Evolutionary conservation across 2,888 invertebrate genomes (phyloP).

Genomic region (Choreutis nemorana): DNA sequence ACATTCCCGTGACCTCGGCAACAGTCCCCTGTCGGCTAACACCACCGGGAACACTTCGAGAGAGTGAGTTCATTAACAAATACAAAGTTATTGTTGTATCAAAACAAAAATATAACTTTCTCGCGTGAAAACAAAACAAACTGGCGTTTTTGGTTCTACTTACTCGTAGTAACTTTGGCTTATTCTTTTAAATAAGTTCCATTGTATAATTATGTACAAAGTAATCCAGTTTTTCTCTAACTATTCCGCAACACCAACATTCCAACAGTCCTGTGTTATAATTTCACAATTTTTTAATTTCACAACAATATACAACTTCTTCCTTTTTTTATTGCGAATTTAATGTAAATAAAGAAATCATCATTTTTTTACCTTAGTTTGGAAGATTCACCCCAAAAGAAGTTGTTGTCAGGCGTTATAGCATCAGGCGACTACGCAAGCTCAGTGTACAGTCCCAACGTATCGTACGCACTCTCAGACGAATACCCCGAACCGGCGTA

Average conservation of each 20-base stretch:
- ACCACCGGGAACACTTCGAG: slow-evolving; percentile 43
- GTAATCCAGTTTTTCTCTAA: too few species aligned
- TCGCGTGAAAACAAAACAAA: neutral
- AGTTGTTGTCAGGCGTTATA: slow-evolving; percentile 37
- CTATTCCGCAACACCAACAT: too few species aligned
- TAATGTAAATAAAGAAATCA: too few species aligned
- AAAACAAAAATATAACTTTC: neutral
- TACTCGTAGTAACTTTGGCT: too few species aligned
- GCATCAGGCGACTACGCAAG: slow-evolving; percentile 39
- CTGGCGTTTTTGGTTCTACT: too few species aligned
- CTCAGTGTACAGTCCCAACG: slow-evolving; percentile 52
- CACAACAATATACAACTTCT: too few species aligned
- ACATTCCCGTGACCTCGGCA: slow-evolving; percentile 53
- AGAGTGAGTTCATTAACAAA: slow-evolving; percentile 32
- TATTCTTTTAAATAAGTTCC: too few species aligned
- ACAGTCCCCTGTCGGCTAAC: slow-evolving; percentile 44
- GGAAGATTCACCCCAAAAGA: slow-evolving; percentile 63
- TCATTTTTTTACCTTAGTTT: slow-evolving; percentile 28
- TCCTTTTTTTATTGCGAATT: too few species aligned
- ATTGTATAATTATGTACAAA: too few species aligned
- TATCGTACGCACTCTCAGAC: slow-evolving; percentile 54
- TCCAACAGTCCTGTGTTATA: too few species aligned
- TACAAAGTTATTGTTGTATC: neutral
- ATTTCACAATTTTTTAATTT: too few species aligned
- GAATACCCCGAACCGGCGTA: slow-evolving; percentile 60